Percentiles rank a stretch among this genome's conserved stretches.
Conservation (phyloP, 2,797 vertebrate genomes). For the Rhabdophis nuchalis region DNA sequence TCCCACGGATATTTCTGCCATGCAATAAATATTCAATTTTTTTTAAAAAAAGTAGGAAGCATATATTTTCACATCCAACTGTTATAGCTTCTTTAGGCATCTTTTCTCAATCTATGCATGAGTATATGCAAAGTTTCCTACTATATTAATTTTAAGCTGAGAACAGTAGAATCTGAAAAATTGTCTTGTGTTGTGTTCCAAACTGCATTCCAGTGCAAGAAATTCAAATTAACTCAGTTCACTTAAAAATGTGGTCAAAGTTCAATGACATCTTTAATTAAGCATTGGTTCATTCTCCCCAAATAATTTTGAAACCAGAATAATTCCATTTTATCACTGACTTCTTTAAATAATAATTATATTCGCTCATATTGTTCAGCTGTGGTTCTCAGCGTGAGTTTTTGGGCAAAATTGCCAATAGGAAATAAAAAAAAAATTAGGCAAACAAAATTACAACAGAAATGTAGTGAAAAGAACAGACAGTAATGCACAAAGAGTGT, state of each 20-base stretch:
- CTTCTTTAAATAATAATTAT: neutral
- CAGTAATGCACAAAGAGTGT: neutral
- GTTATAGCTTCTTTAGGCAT: neutral
- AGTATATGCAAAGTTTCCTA: neutral
- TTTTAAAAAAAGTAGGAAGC: neutral
- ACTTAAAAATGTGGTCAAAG: neutral
- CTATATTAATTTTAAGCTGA: neutral
- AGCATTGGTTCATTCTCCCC: neutral
- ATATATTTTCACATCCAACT: neutral
- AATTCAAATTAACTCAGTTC: neutral
- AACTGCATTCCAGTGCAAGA: neutral
- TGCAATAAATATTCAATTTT: neutral
- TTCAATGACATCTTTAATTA: neutral
- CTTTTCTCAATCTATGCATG: neutral
- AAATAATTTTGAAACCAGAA: neutral
- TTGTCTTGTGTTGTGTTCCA: neutral
- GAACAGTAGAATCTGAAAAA: neutral
- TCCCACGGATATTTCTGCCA: neutral
- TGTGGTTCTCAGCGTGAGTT: neutral
- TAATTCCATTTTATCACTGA: neutral
- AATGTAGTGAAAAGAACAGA: neutral
- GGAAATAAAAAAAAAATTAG: neutral
- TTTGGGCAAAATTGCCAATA: neutral
- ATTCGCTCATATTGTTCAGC: neutral
- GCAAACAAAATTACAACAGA: neutral